Evolutionary conservation across 35 echinoderm and acorn worm genomes (phyloP).

Genomic region (Stichopus chloronotus): DNA sequence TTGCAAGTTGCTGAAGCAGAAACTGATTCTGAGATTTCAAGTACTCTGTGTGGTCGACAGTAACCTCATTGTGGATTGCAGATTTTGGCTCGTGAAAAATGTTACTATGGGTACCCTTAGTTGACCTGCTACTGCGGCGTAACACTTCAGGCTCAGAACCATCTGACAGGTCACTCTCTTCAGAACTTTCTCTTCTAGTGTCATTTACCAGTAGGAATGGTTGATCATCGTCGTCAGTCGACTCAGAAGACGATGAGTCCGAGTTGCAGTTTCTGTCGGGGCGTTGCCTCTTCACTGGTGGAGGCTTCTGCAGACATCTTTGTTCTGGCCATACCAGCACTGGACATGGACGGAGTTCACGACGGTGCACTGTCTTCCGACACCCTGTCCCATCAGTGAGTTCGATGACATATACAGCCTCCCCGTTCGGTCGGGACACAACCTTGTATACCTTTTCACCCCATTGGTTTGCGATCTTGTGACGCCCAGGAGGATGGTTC

Average conservation of each 20-base stretch:
- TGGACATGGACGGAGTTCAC: neutral
- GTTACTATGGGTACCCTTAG: neutral
- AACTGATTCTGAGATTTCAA: too few species aligned
- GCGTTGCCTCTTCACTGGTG: neutral
- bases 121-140: neutral
- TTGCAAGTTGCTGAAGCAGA: too few species aligned
- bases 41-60: too few species aligned
- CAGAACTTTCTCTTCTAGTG: neutral
- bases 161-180: too few species aligned
- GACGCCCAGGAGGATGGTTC: slow-evolving; percentile 21
- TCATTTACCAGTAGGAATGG: neutral
- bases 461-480: slow-evolving; percentile 36
- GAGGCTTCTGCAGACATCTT: neutral
- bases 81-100: neutral
- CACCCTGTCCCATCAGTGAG: neutral
- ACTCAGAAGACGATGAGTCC: neutral
- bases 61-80: too few species aligned
- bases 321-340: neutral
- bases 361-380: neutral
- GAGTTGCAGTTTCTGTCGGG: neutral
- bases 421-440: neutral
- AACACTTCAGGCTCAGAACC: neutral
- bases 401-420: neutral
- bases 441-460: neutral
- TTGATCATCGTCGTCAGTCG: neutral